Base-by-base conservation (phyloP, 2,113 vertebrate genomes). In the Euleptes europaea region DNA sequence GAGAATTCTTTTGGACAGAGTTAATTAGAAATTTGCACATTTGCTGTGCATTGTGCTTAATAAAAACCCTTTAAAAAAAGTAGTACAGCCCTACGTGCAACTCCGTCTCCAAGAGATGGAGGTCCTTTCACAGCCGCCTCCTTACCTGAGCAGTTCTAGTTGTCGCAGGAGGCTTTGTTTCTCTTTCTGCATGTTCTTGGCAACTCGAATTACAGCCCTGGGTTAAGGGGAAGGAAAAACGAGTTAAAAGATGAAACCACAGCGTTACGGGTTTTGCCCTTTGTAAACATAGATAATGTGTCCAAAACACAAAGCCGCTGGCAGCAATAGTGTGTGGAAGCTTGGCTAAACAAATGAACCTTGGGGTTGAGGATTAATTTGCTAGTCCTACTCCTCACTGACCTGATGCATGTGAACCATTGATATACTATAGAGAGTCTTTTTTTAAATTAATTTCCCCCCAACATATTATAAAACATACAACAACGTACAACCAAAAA, bases 101-200 rank as follows among this genome's bases (percentile, higher is more conserved):
- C 57, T 49, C 28, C 31, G 38, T 60, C 38, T 38, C 35, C 38
- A 42, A 35, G 28, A 19, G 31, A n/a, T 14, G 17, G 28, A 15
- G 65, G 60, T 4, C 11, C 4, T 81, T 60, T 15, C 42, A 51
- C 38, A 17, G 42, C 54, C 0, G 23, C 4, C 51, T 33, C 42
- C 82, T 57, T 93, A 99, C 99, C 98, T 97, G 92, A 99, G 96
- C 14, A 99, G 96, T 19, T 98, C 97, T 89, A 99, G 95, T 79
- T 99, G 99, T 85, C 97, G 97, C 9, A 97, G 87, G 26, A 99
- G 97, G 86, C 99, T 99, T 76, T 98, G 96, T 76, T 98, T 98
- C 93, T 99, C 99, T 82, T 97, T 99, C 95, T 99, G 98, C 96
- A 99, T 99, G 94, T 99, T 99, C 91, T 94, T 97, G 13, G 98